Conservation (phyloP, 2,113 vertebrate genomes). For the Paracanthobrama guichenoti region DNA sequence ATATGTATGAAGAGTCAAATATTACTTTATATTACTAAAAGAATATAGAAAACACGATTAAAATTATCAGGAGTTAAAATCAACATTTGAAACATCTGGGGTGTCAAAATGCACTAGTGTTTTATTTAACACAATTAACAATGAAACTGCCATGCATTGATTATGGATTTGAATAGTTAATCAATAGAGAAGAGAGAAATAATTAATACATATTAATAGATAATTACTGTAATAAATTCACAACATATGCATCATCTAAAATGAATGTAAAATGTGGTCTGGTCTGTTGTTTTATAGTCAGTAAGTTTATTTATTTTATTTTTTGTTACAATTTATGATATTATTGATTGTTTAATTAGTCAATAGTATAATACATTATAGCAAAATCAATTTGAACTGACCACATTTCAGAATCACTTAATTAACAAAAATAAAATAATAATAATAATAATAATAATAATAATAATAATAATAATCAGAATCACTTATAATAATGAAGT, state of each 20-base stretch:
- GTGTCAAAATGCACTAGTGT: neutral
- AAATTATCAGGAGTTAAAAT: neutral
- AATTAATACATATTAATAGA: neutral
- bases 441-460: no score
- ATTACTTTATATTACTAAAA: neutral
- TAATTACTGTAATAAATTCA: neutral
- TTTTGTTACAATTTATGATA: no score
- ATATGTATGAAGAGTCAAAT: neutral
- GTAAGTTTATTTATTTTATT: no score
- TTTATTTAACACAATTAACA: no score
- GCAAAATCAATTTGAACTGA: neutral
- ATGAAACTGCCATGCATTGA: neutral
- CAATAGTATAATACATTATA: neutral
- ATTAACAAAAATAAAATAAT: no score
- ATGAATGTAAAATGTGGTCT: neutral
- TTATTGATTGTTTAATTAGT: no score
- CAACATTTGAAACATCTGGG: neutral
- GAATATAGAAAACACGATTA: neutral
- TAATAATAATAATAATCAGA: neutral
- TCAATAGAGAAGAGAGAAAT: no score
- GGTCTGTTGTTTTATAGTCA: neutral
- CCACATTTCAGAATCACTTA: neutral
- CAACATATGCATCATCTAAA: neutral
- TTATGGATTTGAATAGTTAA: neutral
- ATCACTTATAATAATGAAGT: neutral